These are phyloP conservation scores for Catajapyx aquilonaris DNA, from an alignment of 1,140 invertebrate species.

Conservation along the genomic window DNA sequence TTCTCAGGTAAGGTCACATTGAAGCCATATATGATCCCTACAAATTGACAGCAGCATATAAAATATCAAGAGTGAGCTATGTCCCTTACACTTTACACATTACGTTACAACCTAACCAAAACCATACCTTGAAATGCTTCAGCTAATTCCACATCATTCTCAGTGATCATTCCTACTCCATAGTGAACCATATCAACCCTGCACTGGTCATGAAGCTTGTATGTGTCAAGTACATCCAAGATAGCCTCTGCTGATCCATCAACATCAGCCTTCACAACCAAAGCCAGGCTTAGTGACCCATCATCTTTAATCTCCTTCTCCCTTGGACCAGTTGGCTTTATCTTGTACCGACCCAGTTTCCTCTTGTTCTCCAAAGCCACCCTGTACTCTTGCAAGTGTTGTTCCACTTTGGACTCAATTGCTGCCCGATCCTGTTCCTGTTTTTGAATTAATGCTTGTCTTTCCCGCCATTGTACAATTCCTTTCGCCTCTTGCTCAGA, in stretches of 20 bases:
- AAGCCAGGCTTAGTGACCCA: constrained; percentile 14
- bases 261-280: constrained; percentile 51
- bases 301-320: constrained; percentile 31
- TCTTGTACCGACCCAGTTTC: constrained; percentile 25
- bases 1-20: constrained; percentile 39
- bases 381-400: constrained; percentile 29
- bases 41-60: constrained; percentile 13
- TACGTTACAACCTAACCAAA: constrained; percentile 3
- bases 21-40: constrained; percentile 68
- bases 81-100: constrained; percentile 1
- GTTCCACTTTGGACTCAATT: constrained; percentile 39
- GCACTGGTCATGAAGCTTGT: constrained; percentile 49
- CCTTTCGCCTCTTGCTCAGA: constrained; percentile 39
- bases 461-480: constrained; percentile 33
- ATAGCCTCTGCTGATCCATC: constrained; percentile 86
- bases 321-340: constrained; percentile 25
- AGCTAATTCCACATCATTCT: constrained; percentile 69
- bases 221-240: constrained; percentile 73
- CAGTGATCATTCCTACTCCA: constrained; percentile 64
- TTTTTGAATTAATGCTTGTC: constrained; percentile 33
- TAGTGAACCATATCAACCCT: constrained; percentile 69
- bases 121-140: constrained; percentile 46
- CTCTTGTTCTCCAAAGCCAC: constrained; percentile 36
- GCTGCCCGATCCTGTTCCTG: constrained; percentile 31
- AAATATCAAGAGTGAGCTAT: constrained; percentile 4